Percentiles rank a stretch among this genome's conserved stretches.
These are phyloP conservation scores for Panorpa germanica DNA, from an alignment of 2,888 invertebrate genomes.

Conservation along the genomic window DNA sequence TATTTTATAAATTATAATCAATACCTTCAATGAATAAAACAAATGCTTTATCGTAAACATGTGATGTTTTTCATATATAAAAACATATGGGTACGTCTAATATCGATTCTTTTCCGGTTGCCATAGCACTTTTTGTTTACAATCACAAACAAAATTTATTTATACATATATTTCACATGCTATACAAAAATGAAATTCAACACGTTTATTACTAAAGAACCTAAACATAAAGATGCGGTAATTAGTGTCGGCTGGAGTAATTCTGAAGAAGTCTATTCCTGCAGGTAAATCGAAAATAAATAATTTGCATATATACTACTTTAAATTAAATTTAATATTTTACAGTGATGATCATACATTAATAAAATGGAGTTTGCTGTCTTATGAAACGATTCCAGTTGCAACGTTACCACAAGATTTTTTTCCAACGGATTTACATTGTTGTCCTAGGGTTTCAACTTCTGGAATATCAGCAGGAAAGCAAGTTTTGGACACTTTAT, in stretches of 20 bases:
- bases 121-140: too few species aligned
- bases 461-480: constrained; percentile 26
- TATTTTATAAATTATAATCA: too few species aligned
- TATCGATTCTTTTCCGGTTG: too few species aligned
- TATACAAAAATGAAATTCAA: constrained; percentile 68
- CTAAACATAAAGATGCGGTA: constrained; percentile 59
- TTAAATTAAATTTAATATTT: constrained; percentile 15
- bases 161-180: too few species aligned
- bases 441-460: constrained; percentile 51
- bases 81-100: too few species aligned
- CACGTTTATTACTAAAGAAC: constrained; percentile 55
- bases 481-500: constrained; percentile 57
- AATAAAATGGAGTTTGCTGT: constrained; percentile 73
- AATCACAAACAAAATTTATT: too few species aligned
- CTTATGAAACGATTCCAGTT: constrained; percentile 55
- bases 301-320: constrained; percentile 7
- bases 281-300: constrained; percentile 37
- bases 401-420: constrained; percentile 67
- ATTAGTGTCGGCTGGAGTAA: constrained; percentile 88
- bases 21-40: too few species aligned
- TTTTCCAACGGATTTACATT: constrained; percentile 79
- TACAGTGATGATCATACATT: constrained; percentile 83
- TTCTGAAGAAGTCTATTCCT: constrained; percentile 83
- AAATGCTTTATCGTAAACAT: too few species aligned
- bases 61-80: too few species aligned